A percentile compares a stretch with the other conserved stretches of the same genome.
phyloP scores from a whole-genome alignment of 1,140 invertebrate species.

The Sarcophaga peregrina region DNA sequence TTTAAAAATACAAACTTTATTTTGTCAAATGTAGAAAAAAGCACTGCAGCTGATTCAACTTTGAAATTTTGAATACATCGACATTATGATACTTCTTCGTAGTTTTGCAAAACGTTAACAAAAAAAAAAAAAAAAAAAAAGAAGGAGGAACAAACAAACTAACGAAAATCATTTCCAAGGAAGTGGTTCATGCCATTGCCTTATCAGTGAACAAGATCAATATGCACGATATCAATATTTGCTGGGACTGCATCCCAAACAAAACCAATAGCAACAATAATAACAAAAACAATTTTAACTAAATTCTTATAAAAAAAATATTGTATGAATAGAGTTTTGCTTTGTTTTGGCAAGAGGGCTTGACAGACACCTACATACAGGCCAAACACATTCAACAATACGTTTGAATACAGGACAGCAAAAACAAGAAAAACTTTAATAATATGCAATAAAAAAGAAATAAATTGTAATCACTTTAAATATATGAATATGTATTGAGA shows the following conservation, averaged over 20 bases:
- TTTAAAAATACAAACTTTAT: too few species aligned
- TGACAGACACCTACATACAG: not conserved
- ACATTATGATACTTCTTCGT: conserved; percentile 17
- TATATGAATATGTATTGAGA: too few species aligned
- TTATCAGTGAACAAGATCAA: conserved; percentile 66
- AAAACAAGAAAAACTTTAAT: too few species aligned
- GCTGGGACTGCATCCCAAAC: conserved; percentile 37
- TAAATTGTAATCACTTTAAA: too few species aligned
- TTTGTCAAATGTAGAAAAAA: not conserved
- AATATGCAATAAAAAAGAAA: too few species aligned
- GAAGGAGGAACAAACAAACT: not conserved
- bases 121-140: not conserved
- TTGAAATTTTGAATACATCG: conserved; percentile 1
- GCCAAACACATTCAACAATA: not conserved
- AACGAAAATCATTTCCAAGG: conserved; percentile 53
- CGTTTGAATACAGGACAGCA: not conserved
- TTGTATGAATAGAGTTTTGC: not conserved
- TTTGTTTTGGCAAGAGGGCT: not conserved
- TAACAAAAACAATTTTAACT: not conserved
- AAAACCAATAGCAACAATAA: not conserved
- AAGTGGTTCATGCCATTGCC: conserved; percentile 60
- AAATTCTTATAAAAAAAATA: not conserved
- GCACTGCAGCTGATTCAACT: conserved; percentile 43
- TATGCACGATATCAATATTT: conserved; percentile 66
- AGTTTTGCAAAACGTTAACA: not conserved